Evolutionary conservation across 2,888 invertebrate species (phyloP).

Genomic region (Spodoptera littoralis): DNA sequence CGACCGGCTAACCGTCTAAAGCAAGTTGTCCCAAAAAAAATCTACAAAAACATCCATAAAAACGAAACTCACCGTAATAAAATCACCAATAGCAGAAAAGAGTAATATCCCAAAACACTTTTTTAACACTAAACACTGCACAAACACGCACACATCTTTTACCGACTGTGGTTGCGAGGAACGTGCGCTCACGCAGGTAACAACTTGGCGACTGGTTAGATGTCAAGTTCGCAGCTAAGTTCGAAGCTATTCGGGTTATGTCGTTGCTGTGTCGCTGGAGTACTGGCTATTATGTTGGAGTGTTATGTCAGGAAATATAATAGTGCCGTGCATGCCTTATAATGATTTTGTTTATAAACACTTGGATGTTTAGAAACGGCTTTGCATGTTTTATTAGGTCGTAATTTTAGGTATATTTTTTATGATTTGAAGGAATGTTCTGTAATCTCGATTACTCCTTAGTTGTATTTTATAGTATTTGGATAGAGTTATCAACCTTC

Average conservation of each 20-base stretch:
- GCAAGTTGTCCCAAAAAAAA: not conserved
- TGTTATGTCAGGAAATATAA: conserved; percentile 50
- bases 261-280: conserved; percentile 44
- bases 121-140: conserved; percentile 51
- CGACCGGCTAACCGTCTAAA: conserved; percentile 21
- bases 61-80: conserved; percentile 35
- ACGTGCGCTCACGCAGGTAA: conserved; percentile 54
- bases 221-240: conserved; percentile 60
- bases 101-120: conserved; percentile 50
- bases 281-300: conserved; percentile 32
- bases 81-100: conserved; percentile 36
- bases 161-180: conserved; percentile 23
- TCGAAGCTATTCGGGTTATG: conserved; percentile 55
- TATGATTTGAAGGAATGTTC: no score
- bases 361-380: conserved; percentile 6
- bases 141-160: conserved; percentile 54
- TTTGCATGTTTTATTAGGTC: no score
- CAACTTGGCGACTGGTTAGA: conserved; percentile 52
- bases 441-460: no score
- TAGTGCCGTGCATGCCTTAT: conserved; percentile 23
- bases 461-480: no score
- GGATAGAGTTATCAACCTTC: no score
- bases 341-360: conserved; percentile 38
- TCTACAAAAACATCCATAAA: not conserved
- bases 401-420: no score